Conservation (phyloP, 2,797 vertebrate genomes). For the Hydrolagus colliei region DNA sequence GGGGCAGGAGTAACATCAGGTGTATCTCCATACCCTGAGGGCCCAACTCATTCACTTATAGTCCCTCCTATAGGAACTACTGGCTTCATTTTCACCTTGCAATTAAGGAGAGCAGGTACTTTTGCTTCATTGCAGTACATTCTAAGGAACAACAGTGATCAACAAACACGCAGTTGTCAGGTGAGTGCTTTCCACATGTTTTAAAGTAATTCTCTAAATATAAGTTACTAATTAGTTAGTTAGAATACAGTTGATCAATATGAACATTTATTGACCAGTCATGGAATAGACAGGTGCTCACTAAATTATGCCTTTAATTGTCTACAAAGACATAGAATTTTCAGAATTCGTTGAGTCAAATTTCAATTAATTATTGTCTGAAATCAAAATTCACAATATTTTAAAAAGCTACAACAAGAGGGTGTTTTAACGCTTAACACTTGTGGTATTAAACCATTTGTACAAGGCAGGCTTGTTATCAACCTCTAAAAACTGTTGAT, state of each 20-base stretch:
- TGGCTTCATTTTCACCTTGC: conserved; percentile 64
- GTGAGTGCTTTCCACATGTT: background rate
- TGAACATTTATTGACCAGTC: background rate
- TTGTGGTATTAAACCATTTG: no score
- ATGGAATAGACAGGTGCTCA: background rate
- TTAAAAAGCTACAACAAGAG: no score
- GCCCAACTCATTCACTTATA: conserved; percentile 81
- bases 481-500: no score
- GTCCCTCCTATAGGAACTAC: conserved; percentile 79
- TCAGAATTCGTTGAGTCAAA: no score
- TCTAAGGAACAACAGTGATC: background rate
- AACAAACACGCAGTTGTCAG: background rate
- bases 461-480: no score
- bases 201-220: background rate
- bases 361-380: background rate
- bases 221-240: background rate
- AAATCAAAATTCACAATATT: background rate
- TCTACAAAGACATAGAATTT: background rate
- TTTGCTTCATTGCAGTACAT: conserved; percentile 39
- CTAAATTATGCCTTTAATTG: no score
- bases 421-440: no score
- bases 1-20: conserved; percentile 89
- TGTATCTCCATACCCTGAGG: conserved; percentile 89
- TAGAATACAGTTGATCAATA: background rate
- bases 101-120: conserved; percentile 58